Base-by-base conservation (phyloP, 2,113 vertebrate genomes). In the Lophotis ruficrista region DNA sequence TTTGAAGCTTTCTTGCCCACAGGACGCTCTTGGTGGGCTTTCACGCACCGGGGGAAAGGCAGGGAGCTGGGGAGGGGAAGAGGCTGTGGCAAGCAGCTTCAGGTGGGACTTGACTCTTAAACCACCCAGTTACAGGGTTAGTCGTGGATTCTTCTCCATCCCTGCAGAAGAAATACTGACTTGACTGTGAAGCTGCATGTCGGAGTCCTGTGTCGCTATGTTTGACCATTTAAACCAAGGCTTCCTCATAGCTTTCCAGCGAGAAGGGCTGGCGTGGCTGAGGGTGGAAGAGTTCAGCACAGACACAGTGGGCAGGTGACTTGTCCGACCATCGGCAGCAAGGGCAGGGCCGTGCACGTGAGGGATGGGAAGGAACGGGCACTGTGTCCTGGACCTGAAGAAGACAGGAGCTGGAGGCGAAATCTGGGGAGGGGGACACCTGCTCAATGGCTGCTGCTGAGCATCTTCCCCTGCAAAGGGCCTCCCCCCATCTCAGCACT, bases 121-220 rank as follows among this genome's bases (percentile, higher is more conserved):
- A 47, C 45, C 10, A 54, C 37, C 12, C 10, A 4, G 35, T 41
- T 61, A 48, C 13, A 38, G 41, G 47, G 16, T 57, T 22, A 27
- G 33, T 12, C 41, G 37, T 58, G 51, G 64, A 51, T 28, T 37
- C 43, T 38, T 22, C 27, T 50, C 64, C 25, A 35, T 48, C 12
- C 70, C 57, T 53, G 57, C 24, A 19, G 28, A 57, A 70, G 64
- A 47, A 18, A 69, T 1, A 30, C 10, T 28, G 37, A 43, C 25
- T 41, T 54, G 38, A 38, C 64, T 65, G 78, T 27, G 65, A 71
- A 71, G 65, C 57, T 3, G 0, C 1, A 0, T 4, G 7, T 19
- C 3, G 1, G 61, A 41, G 17, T 53, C 37, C 31, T 4, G 3
- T 58, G 25, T 38, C 1, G 1, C 45, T 47, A 9, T 0, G 0